These are phyloP conservation scores for Dascillus cervinus DNA, from an alignment of 2,888 invertebrate species.

Conservation along the genomic window DNA sequence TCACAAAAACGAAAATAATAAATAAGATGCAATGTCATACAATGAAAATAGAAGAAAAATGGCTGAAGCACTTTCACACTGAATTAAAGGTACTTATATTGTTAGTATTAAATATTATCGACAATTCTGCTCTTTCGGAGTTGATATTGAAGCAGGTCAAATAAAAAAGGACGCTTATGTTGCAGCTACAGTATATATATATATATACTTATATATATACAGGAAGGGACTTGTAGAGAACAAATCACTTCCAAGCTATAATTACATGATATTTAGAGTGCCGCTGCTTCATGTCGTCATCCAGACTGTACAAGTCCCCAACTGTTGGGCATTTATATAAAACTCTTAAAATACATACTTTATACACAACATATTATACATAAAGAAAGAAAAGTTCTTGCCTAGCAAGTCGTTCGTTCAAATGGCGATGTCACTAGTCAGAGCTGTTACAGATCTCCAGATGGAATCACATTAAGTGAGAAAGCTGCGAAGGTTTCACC, in stretches of 20 bases:
- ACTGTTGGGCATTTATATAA: conserved; percentile 8
- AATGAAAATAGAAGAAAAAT: conserved; percentile 40
- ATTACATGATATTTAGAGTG: no score
- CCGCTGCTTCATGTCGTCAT: conserved; percentile 19
- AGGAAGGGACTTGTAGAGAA: no score
- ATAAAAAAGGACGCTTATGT: conserved; percentile 7
- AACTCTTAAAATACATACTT: conserved; percentile 23
- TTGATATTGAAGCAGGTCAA: conserved; percentile 10
- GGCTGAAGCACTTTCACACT: conserved; percentile 41
- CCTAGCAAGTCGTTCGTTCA: conserved; percentile 40
- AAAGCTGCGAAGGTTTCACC: conserved; percentile 79
- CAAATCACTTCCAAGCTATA: no score
- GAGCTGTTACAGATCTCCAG: conserved; percentile 44
- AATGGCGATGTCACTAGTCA: conserved; percentile 10
- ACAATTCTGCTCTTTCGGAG: not conserved
- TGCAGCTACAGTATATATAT: no score
- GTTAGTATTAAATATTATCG: conserved; percentile 20
- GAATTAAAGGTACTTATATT: conserved; percentile 35
- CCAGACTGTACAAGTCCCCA: conserved; percentile 5
- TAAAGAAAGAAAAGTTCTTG: conserved; percentile 29
- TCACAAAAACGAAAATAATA: conserved; percentile 29
- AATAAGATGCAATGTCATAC: conserved; percentile 29
- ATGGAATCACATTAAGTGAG: conserved; percentile 69
- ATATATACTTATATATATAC: no score
- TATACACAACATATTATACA: conserved; percentile 34